Base-by-base conservation (phyloP, 1,140 invertebrate species). In the Drosophila mauritiana region DNA sequence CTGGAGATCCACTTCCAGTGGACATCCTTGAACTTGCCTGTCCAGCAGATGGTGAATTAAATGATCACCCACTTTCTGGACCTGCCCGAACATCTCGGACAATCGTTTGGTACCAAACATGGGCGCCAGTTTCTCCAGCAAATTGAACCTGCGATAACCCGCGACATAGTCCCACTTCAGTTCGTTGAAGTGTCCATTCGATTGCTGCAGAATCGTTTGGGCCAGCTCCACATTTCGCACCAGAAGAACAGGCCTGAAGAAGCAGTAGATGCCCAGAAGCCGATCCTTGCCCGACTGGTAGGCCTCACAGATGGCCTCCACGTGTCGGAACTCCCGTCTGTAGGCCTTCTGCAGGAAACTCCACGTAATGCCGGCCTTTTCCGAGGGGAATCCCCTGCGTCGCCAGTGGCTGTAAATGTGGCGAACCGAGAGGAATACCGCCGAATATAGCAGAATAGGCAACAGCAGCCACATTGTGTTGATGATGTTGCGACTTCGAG, bases 331-430 rank as follows among this genome's bases (percentile, higher is more conserved):
- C 75, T 91, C 90, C 34, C 90, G 83, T 2, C 74, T 68, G 49
- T 90, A 91, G 53, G 85, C 78, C 40, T 74, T 67, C 6, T 17
- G 37, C 11, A 91, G 67, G 25, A 89, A 91, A 36, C 49, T 52
- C 80, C 78, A 88, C 34, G 53, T 59, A 40, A 91, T 45, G 2
- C 67, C 53, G 40, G 72, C 59, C 34, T 53, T 51, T 48, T 91
- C 90, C 57, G 74, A 64, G 31, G 90, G 90, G 49, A 91, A 91
- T 51, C 90, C 90, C 64, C 81, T 78, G 53, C 90, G 90, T 5
- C 56, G 61, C 90, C 90, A 91, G 45, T 91, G 76, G 59, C 73
- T 91, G 34, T 91, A 90, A 49, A 91, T 73, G 67, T 91, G 90
- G 3, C 90, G 80, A 17, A 91, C 80, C 15, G 54, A 69, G 10